Conservation (phyloP, 2,113 vertebrate genomes). For the Chrysochloris asiatica region DNA sequence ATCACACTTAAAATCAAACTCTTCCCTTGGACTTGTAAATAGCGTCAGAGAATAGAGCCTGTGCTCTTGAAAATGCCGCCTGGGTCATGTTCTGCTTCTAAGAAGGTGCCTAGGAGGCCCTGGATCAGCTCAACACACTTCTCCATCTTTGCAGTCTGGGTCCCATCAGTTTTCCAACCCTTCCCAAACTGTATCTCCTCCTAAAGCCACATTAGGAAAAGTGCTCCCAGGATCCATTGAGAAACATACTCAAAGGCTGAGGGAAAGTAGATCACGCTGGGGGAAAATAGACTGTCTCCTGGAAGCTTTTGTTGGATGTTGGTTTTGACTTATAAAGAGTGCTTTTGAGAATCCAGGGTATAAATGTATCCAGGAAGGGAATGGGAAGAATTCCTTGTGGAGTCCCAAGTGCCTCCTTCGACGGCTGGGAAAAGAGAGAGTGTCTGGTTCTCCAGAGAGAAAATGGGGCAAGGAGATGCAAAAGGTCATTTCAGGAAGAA, state of each 20-base stretch:
- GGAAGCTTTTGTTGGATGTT: background rate
- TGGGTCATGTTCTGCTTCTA: background rate
- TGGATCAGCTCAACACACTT: background rate
- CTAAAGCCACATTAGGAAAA: background rate
- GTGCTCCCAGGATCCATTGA: background rate
- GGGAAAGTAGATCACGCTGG: background rate
- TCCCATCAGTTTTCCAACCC: background rate
- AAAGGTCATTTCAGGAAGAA: background rate
- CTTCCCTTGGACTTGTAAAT: background rate
- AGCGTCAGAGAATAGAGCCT: background rate
- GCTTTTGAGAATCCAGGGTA: conserved; percentile 25
- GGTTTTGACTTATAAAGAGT: background rate
- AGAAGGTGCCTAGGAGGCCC: no score
- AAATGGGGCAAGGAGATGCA: background rate
- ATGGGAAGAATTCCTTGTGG: background rate
- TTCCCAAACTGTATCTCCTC: background rate
- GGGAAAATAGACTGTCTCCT: background rate
- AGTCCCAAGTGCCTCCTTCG: conserved; percentile 73
- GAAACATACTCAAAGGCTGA: conserved; percentile 6
- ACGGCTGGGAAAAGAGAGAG: background rate
- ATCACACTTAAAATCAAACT: background rate
- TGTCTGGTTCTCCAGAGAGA: conserved; percentile 5
- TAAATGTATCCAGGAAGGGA: conserved; percentile 16
- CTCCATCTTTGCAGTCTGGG: background rate
- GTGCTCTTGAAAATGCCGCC: background rate